Evolutionary conservation across 1,140 invertebrate species (phyloP), one percentile per base, ranked within the genome.

Genomic region (Heliothis virescens): DNA sequence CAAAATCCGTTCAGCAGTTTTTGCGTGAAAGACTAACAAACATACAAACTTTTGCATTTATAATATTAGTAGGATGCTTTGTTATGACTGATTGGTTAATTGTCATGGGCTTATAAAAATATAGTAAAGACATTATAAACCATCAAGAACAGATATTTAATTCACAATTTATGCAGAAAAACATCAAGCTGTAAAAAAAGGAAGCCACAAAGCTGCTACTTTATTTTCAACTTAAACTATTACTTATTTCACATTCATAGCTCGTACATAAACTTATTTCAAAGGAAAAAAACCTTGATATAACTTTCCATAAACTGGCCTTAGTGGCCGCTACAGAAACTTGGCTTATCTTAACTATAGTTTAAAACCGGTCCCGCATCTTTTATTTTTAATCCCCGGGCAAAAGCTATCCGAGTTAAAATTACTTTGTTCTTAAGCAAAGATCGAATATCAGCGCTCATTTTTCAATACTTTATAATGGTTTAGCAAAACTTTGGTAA

Each of bases 391-490:
- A 92, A 92, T 92, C 88, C 89, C 81, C 83, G 75, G 88, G 91
- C 85, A 88, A 89, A 89, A 86, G 87, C 85, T 87, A 84, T 87
- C 85, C 79, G 83, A 92, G 87, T 92, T 94, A 79, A 90, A 92
- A 91, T 94, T 92, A 92, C 92, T 90, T 91, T 92, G 86, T 90
- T 92, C 91, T 88, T 86, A 86, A 88, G 85, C 89, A 90, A 92
- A 90, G 87, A 94, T 94, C 90, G 91, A 90, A 90, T 91, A 92
- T 89, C 87, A 86, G 79, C 82, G 84, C 91, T 87, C 91, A 91
- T 94, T 94, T 92, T 92, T 94, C 91, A 92, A 94, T 92, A 94
- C 90, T 92, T 87, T 86, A 83, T 85, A 90, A 89, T 82, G 88
- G 86, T 84, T 87, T 85, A 82, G 83, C 71, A 74, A n/a, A 91